Evolutionary conservation across 2,113 vertebrate species (phyloP), one percentile per base, ranked within the genome.

Genomic region (Panthera uncia): DNA sequence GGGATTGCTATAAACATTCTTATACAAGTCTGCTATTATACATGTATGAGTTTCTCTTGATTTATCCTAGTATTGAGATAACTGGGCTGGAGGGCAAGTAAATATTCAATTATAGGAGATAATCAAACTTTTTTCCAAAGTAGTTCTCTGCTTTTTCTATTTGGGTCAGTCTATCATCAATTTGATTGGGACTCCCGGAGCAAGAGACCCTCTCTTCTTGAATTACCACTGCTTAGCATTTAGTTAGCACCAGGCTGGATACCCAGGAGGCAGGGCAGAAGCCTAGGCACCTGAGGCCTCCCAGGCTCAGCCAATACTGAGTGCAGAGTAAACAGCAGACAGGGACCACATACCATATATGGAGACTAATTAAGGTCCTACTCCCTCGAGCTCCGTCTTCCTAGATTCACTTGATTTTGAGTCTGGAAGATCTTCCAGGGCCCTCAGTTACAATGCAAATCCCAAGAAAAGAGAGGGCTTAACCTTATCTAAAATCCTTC

Each of bases 81-180:
- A 91, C 55, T 96, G 41, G 63, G 65, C 36, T 69, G n/a, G n/a
- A 96, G 25, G 50, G 6, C 38, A 95, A 1, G 19, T 91, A 33
- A 85, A 91, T 45, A 3, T 85, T 91, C 66, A 92, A 79, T 94
- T 94, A 96, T 0, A 95, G 74, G 73, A 94, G 90, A 92, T 41
- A 97, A 83, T 89, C 45, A 94, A 80, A 97, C 41, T 81, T 25
- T 86, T 92, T 95, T 89, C 55, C 36, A 91, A 97, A 96, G 38
- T 31, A 89, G 69, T 74, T 91, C 50, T 93, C 90, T 84, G 76
- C 52, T 89, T 98, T 91, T 92, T 73, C 95, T 82, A 85, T 16
- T 57, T 81, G n/a, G 18, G 33, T 93, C 21, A 74, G 25, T 94
- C 71, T 89, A 73, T 86, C 76, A 10, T 63, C 55, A 82, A 15